Base-by-base conservation (phyloP, 2,113 vertebrate genomes). In the Puntigrus tetrazona region DNA sequence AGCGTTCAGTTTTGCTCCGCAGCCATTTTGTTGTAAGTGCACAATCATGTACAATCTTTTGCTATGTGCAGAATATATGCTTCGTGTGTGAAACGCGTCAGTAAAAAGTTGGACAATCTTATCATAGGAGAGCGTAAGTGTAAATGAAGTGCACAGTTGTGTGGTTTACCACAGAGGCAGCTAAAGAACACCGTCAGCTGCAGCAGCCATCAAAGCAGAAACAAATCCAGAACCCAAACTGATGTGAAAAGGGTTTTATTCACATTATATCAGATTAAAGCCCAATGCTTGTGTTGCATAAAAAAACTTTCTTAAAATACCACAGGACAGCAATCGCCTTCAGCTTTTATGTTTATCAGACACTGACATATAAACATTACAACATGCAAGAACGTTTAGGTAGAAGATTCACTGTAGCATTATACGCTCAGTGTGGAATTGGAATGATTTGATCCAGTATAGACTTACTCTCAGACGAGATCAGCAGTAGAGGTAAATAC, bases 381-480 rank as follows among this genome's bases (percentile, higher is more conserved):
- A 13, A 59, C 36, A 61, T 43, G 25, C 65, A 41, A 78, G 80
- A 85, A 81, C 80, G 78, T 50, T 65, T 22, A 81, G 75, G 14
- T 31, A 45, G 59, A 70, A 16, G 2, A 27, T n/a, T 61, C 27
- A 41, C 34, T 55, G 57, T 3, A 77, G 55, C 79, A 79, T 63
- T 65, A 18, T 69, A 22, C 34, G 43, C 36, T 67, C 41, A 27
- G 45, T 29, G 59, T 69, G 70, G 27, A 78, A 78, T 41, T 34
- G 6, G 16, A 22, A 29, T 80, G 43, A 65, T 11, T 65, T 72
- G 34, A 76, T 47, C 57, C 22, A 52, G 25, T 84, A 57, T 27
- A 57, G 84, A 84, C 7, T 78, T 59, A 59, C 22, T 61, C 41
- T 34, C 41, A 29, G 36, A 61, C n/a, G 41, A 85, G 41, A 73